These are phyloP conservation scores for Ceramica pisi DNA, from an alignment of 2,888 invertebrate genomes.

Conservation along the genomic window DNA sequence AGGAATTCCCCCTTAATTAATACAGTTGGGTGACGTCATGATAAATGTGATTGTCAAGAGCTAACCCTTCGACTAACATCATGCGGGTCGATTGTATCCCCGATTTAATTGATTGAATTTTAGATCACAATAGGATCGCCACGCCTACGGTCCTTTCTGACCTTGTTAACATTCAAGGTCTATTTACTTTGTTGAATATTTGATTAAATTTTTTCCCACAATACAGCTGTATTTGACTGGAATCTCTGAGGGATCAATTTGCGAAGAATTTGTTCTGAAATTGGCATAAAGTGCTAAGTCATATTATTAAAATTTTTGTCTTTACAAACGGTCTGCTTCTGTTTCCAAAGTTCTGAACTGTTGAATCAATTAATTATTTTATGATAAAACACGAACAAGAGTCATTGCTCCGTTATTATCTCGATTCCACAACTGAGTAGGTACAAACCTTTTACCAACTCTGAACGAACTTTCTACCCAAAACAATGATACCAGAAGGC, in stretches of 20 bases:
- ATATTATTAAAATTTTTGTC: background rate
- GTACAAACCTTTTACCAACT: conserved; percentile 29
- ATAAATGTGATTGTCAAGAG: conserved; percentile 31
- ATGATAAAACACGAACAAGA: conserved; percentile 1
- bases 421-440: conserved; percentile 2
- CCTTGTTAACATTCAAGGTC: conserved; percentile 63
- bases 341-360: background rate
- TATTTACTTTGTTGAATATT: conserved; percentile 58
- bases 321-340: background rate
- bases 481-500: conserved; percentile 50
- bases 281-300: background rate
- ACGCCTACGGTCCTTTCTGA: conserved; percentile 58
- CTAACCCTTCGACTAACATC: conserved; percentile 43
- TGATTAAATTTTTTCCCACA: conserved; percentile 30
- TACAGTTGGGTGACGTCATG: conserved; percentile 25
- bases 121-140: conserved; percentile 51
- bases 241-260: conserved; percentile 18
- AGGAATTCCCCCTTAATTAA: conserved; percentile 28
- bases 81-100: conserved; percentile 55
- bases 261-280: conserved; percentile 5
- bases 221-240: conserved; percentile 27
- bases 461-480: conserved; percentile 40
- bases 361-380: background rate
- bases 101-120: conserved; percentile 60
- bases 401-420: conserved; percentile 6